phyloP scores from a whole-genome alignment of 2,797 vertebrate genomes.

The Phaenicophaeus curvirostris region DNA sequence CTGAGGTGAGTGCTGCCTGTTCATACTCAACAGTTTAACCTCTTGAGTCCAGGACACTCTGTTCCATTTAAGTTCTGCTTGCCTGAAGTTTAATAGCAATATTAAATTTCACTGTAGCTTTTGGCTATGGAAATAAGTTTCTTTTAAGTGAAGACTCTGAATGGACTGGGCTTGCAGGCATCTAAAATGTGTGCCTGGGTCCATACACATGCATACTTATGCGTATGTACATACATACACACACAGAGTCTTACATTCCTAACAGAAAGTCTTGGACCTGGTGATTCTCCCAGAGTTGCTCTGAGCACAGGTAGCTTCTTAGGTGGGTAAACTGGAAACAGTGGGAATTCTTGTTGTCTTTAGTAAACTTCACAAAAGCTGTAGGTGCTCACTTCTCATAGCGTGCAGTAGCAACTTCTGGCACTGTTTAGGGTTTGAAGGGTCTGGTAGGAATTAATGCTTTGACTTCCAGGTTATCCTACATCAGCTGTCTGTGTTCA shows the following conservation, averaged over 20 bases:
- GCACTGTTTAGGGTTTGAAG: not conserved
- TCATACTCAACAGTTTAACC: not conserved
- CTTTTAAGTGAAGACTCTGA: not conserved
- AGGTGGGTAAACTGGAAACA: not conserved
- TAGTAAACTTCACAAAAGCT: not conserved
- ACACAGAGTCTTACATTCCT: not conserved
- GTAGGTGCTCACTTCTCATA: not conserved
- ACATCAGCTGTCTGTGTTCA: not conserved
- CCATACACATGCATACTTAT: not conserved
- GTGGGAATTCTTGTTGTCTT: not conserved
- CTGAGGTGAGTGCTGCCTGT: not conserved
- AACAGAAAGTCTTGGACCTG: not conserved
- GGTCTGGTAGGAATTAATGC: not conserved
- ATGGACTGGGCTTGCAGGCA: not conserved
- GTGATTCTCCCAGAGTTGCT: not conserved
- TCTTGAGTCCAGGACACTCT: not conserved
- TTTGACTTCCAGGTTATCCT: not conserved
- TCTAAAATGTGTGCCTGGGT: not conserved
- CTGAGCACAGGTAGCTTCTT: not conserved
- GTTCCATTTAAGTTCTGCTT: not conserved
- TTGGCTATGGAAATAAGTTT: not conserved
- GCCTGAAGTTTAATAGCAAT: not conserved
- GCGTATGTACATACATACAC: fast-evolving
- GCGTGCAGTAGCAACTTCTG: not conserved
- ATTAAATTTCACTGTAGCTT: not conserved